phyloP scores from a whole-genome alignment of 2,797 vertebrate genomes.

The Gadopsis marmoratus region DNA sequence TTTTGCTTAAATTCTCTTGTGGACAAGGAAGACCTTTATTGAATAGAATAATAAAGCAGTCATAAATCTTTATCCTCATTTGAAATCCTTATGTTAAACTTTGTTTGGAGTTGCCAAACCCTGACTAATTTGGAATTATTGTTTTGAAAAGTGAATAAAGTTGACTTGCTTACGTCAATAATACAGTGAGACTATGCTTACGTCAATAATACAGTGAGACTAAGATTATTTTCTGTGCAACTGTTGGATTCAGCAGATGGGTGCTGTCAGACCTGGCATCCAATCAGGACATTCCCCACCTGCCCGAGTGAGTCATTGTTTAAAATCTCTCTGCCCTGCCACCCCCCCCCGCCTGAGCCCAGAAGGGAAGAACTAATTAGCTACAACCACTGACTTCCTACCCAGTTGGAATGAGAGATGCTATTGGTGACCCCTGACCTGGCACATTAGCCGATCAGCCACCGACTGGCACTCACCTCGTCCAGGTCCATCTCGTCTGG shows the following conservation, averaged over 20 bases:
- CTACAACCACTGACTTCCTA: slow-evolving; percentile 64
- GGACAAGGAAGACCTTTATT: slow-evolving; percentile 56
- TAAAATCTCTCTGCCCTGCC: slow-evolving; percentile 56
- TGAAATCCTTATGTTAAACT: slow-evolving; percentile 54
- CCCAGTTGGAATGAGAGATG: slow-evolving; percentile 69
- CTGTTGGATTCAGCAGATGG: slow-evolving; percentile 68
- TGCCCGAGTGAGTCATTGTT: slow-evolving; percentile 66
- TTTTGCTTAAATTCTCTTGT: slow-evolving; percentile 66
- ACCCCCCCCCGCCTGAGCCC: slow-evolving; percentile 37
- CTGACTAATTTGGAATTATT: slow-evolving; percentile 21
- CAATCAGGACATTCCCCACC: slow-evolving; percentile 63
- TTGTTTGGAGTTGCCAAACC: slow-evolving; percentile 35
- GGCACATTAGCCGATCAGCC: slow-evolving; percentile 70
- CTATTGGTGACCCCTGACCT: slow-evolving; percentile 62
- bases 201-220: slow-evolving; percentile 3
- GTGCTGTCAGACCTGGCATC: slow-evolving; percentile 57
- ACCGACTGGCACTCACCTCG: slow-evolving; percentile 87
- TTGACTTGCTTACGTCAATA: slow-evolving; percentile 9
- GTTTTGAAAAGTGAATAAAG: slow-evolving; percentile 11
- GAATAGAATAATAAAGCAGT: slow-evolving; percentile 55
- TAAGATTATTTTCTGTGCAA: slow-evolving; percentile 27
- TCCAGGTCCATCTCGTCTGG: slow-evolving; percentile 97
- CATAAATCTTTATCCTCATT: slow-evolving; percentile 65
- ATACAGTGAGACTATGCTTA: slow-evolving; percentile 15
- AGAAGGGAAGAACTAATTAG: slow-evolving; percentile 75